A percentile compares a stretch with the other conserved stretches of the same genome.
Conservation (phyloP, 2,888 invertebrate genomes). For the Synanthedon myopaeformis region DNA sequence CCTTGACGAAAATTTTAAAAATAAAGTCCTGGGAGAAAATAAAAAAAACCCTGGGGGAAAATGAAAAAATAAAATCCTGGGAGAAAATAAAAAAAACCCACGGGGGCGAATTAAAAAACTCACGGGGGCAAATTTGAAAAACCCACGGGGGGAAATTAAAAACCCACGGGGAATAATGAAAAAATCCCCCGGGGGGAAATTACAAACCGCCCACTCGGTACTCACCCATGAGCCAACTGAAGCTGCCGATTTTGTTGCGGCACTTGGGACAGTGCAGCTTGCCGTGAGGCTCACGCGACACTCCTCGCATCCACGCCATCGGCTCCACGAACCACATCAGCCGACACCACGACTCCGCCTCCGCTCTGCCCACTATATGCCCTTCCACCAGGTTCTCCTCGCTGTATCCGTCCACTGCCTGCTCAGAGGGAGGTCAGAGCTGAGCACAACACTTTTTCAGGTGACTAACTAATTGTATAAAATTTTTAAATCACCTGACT, state of each 20-base stretch:
- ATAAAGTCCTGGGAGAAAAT: too few species aligned
- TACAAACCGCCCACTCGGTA: not conserved
- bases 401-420: constrained; percentile 45
- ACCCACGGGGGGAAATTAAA: too few species aligned
- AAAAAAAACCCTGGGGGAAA: too few species aligned
- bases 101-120: too few species aligned
- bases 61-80: too few species aligned
- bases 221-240: constrained; percentile 89
- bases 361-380: constrained; percentile 30
- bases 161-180: too few species aligned
- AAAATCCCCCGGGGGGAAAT: not conserved
- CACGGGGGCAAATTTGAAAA: too few species aligned
- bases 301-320: constrained; percentile 87
- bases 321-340: constrained; percentile 90
- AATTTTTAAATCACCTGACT: constrained; percentile 23
- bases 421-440: constrained; percentile 3
- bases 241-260: constrained; percentile 85
- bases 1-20: too few species aligned
- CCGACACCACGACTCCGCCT: constrained; percentile 67
- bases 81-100: too few species aligned
- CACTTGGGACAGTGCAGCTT: constrained; percentile 91
- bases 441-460: too few species aligned
- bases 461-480: too few species aligned
- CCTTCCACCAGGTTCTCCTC: constrained; percentile 45
- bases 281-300: constrained; percentile 78